Base-by-base conservation (phyloP, 2,113 vertebrate species). In the Podocnemis expansa region DNA sequence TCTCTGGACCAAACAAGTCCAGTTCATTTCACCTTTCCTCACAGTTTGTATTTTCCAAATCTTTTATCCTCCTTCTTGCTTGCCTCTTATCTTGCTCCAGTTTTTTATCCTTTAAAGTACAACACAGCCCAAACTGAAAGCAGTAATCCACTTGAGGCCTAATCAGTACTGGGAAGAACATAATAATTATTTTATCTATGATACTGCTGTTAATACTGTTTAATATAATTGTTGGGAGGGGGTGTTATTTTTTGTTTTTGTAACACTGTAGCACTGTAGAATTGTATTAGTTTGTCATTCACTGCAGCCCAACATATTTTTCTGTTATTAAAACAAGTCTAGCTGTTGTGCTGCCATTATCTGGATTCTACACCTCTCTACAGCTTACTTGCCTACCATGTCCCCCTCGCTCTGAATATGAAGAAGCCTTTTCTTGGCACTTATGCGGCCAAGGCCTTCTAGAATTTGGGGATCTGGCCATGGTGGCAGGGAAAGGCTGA, bases 111-210 rank as follows among this genome's bases (percentile, higher is more conserved):
- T 94, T 95, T 94, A 70, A 52, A 81, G 96, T 96, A 60, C 27
- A 54, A 88, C 89, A 14, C 93, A 45, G 45, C 41, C 21, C 2
- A 88, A 89, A 94, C 55, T 80, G 78, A 67, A 92, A 4, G 5
- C 3, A 17, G 34, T 93, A 96, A 97, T 89, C 38, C 88, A 93
- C 51, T 52, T 93, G 94, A 89, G 63, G 19, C 58, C 80, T 93
- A 93, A 96, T 92, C 85, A 89, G 14, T 89, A 86, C 88, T 5
- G n/a, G 88, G 38, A 88, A 92, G 96, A 90, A 1, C 45, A 97
- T 91, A 97, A 97, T 94, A 95, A 97, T 95, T 90, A 60, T 95
- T 97, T 97, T 97, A 94, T 78, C 91, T 93, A 54, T 56, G 47
- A 58, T 94, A 24, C 89, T 8, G 89, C 93, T 96, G 60, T 96